These are phyloP conservation scores for Caenorhabditis japonica DNA, from an alignment of 2,888 invertebrate genomes.

Conservation along the genomic window DNA sequence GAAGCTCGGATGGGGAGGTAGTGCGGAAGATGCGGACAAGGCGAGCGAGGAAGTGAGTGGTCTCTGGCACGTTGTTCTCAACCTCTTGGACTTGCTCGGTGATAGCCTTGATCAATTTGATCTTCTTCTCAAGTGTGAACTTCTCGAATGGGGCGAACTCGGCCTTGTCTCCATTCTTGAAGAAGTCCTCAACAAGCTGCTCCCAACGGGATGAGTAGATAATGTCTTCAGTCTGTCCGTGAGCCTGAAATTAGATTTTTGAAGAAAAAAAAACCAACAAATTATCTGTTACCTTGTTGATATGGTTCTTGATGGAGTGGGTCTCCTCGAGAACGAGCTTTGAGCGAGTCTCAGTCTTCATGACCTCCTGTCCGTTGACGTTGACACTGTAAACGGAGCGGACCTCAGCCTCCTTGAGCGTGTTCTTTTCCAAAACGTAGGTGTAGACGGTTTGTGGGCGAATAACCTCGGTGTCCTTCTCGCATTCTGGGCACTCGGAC, in stretches of 20 bases:
- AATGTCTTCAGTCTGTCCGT: constrained; percentile 55
- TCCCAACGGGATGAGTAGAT: constrained; percentile 62
- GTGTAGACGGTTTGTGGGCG: constrained; percentile 59
- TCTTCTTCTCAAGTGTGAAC: constrained; percentile 58
- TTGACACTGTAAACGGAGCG: constrained; percentile 55
- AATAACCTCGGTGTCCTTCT: constrained; percentile 50
- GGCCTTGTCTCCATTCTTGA: constrained; percentile 64
- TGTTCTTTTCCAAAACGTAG: constrained; percentile 52
- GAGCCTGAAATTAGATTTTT: constrained; percentile 20
- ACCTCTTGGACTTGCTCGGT: constrained; percentile 53
- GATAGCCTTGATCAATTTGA: constrained; percentile 50
- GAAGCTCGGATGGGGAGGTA: constrained; percentile 62
- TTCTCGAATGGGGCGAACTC: constrained; percentile 52
- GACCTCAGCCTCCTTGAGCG: constrained; percentile 59
- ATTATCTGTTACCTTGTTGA: constrained; percentile 33
- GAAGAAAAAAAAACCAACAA: neutral
- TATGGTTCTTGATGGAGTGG: constrained; percentile 43
- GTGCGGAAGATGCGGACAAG: constrained; percentile 69
- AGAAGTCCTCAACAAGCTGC: constrained; percentile 61
- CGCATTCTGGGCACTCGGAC: constrained; percentile 57
- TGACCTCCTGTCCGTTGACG: constrained; percentile 53
- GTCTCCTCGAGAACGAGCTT: constrained; percentile 50
- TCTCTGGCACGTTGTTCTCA: constrained; percentile 59
- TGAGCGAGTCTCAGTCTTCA: constrained; percentile 59
- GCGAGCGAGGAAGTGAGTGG: constrained; percentile 58